phyloP scores from a whole-genome alignment of 2,113 vertebrate species.

The Cyanoderma ruficeps region DNA sequence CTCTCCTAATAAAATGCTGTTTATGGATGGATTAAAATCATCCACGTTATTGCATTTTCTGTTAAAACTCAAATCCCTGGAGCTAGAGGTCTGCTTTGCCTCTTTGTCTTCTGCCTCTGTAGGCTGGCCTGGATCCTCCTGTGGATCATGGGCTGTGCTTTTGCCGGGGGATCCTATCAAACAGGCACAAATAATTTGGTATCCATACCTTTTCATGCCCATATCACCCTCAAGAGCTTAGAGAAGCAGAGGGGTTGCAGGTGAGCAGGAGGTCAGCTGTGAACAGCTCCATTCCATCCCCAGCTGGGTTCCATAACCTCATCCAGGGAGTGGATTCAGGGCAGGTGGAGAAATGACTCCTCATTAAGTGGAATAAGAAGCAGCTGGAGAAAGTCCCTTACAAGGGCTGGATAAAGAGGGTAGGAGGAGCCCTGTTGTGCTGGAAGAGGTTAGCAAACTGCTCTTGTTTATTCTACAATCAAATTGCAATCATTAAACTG shows the following conservation, averaged over 20 bases:
- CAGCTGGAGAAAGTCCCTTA: background rate
- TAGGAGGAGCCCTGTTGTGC: rapidly evolving
- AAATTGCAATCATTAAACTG: rapidly evolving
- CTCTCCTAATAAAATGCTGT: background rate
- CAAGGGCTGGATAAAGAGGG: background rate
- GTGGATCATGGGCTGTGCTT: background rate
- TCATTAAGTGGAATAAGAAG: background rate
- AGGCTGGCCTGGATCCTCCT: background rate
- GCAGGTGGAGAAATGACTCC: background rate
- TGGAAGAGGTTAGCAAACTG: rapidly evolving
- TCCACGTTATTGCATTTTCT: background rate
- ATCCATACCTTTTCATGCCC: background rate
- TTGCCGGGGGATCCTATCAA: background rate
- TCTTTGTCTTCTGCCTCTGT: background rate
- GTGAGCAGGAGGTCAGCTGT: background rate
- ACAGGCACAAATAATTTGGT: background rate
- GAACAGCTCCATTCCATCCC: background rate
- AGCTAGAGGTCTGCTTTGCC: background rate
- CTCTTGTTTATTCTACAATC: rapidly evolving
- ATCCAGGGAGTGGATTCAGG: background rate
- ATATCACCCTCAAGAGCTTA: background rate
- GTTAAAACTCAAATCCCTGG: background rate
- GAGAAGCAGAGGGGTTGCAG: background rate
- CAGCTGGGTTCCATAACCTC: background rate
- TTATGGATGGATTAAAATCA: background rate